A percentile compares a stretch with the other conserved stretches of the same genome.
Evolutionary conservation across 2,888 invertebrate species (phyloP).

Genomic region (Scrobipalpa costella): DNA sequence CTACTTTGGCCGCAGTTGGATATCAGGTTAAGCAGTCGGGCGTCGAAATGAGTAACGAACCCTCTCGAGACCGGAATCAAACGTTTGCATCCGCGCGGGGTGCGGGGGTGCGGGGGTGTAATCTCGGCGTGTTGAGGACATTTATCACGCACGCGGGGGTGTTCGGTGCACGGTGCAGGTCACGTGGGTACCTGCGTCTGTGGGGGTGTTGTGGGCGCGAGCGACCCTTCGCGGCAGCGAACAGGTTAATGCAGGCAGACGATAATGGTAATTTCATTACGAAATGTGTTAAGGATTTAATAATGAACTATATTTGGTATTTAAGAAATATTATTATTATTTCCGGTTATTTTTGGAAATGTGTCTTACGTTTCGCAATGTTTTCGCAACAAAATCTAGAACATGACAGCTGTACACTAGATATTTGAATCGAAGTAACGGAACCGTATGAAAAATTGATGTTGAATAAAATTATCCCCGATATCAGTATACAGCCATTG

Average conservation of each 20-base stretch:
- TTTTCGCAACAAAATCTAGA: background rate
- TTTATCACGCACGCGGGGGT: slow-evolving; percentile 1
- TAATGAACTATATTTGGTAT: too few relatives aligned
- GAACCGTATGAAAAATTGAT: slow-evolving; percentile 6
- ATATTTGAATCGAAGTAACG: background rate
- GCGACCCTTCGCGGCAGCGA: background rate
- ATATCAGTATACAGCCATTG: background rate
- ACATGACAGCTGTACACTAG: background rate
- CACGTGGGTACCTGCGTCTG: background rate
- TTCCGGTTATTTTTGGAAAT: background rate
- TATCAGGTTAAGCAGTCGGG: background rate
- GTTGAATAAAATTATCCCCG: slow-evolving; percentile 6
- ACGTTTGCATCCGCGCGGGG: background rate
- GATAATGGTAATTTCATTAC: background rate
- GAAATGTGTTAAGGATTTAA: background rate
- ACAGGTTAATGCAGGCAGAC: background rate
- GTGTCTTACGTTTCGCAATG: background rate
- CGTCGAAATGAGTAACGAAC: background rate
- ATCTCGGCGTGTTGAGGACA: slow-evolving; percentile 7
- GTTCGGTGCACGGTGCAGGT: background rate
- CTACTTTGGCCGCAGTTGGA: background rate
- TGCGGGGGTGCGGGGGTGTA: background rate
- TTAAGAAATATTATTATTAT: too few relatives aligned
- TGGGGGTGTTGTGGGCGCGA: background rate
- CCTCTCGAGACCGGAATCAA: slow-evolving; percentile 1